phyloP scores from a whole-genome alignment of 2,888 invertebrate species.

The Drymonia ruficornis region DNA sequence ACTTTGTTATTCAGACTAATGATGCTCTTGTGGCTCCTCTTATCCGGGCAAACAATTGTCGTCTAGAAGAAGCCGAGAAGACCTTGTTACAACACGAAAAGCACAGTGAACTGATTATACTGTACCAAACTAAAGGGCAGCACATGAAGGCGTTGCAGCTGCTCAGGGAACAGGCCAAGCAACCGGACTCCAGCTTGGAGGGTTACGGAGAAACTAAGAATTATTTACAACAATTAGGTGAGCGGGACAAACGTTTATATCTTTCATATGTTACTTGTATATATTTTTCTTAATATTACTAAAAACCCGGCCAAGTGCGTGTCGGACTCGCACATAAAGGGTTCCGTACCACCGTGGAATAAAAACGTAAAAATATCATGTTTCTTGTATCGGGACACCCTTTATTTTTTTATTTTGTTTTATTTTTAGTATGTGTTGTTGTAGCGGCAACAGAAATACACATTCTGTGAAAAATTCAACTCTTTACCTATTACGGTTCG shows the following conservation, averaged over 20 bases:
- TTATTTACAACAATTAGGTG: slow-evolving; percentile 95
- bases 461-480: too few species aligned
- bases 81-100: slow-evolving; percentile 94
- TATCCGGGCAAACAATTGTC: slow-evolving; percentile 95
- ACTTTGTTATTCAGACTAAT: slow-evolving; percentile 89
- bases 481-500: too few species aligned
- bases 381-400: too few species aligned
- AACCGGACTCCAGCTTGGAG: slow-evolving; percentile 90
- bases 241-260: slow-evolving; percentile 21
- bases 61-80: slow-evolving; percentile 96
- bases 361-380: too few species aligned
- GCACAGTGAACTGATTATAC: slow-evolving; percentile 96
- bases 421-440: too few species aligned
- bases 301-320: too few species aligned
- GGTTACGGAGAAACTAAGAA: slow-evolving; percentile 94
- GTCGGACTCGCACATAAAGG: too few species aligned
- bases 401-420: too few species aligned
- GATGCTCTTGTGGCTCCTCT: slow-evolving; percentile 97
- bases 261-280: not conserved
- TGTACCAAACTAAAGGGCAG: slow-evolving; percentile 97
- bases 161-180: slow-evolving; percentile 90
- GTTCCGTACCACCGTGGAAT: too few species aligned
- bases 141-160: slow-evolving; percentile 96
- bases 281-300: too few species aligned
- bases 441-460: too few species aligned